Conservation (phyloP, 2,797 vertebrate genomes). For the Phoeniculus purpureus region DNA sequence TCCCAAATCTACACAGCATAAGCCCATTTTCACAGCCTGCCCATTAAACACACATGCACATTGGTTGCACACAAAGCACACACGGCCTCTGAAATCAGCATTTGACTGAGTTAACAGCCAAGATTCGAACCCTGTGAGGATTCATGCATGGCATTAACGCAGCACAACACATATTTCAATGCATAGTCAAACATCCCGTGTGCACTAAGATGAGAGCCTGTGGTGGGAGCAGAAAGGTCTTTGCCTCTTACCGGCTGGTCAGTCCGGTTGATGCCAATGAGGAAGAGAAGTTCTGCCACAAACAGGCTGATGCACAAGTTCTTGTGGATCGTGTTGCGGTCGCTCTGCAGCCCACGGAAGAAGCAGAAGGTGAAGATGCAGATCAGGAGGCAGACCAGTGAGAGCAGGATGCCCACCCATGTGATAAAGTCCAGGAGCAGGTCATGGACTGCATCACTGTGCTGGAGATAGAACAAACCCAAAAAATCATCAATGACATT, state of each 20-base stretch:
- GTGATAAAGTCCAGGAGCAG: constrained; percentile 96
- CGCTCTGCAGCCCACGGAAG: constrained; percentile 96
- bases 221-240: neutral
- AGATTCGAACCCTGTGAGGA: neutral
- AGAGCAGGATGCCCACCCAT: constrained; percentile 97
- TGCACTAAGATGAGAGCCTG: neutral
- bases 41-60: neutral
- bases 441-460: constrained; percentile 89
- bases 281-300: constrained; percentile 94
- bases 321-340: constrained; percentile 99
- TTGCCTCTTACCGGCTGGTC: constrained; percentile 91
- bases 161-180: neutral
- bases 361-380: constrained; percentile 99
- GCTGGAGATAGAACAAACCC: constrained; percentile 76
- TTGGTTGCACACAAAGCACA: neutral
- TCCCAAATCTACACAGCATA: neutral
- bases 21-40: neutral
- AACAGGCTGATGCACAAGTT: constrained; percentile 97
- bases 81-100: neutral
- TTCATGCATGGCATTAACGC: neutral
- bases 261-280: constrained; percentile 94
- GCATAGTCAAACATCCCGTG: neutral
- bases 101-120: neutral
- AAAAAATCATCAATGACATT: neutral
- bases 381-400: constrained; percentile 96